Conservation (phyloP, 2,888 invertebrate species). For the Stenolophus ochropezus region DNA sequence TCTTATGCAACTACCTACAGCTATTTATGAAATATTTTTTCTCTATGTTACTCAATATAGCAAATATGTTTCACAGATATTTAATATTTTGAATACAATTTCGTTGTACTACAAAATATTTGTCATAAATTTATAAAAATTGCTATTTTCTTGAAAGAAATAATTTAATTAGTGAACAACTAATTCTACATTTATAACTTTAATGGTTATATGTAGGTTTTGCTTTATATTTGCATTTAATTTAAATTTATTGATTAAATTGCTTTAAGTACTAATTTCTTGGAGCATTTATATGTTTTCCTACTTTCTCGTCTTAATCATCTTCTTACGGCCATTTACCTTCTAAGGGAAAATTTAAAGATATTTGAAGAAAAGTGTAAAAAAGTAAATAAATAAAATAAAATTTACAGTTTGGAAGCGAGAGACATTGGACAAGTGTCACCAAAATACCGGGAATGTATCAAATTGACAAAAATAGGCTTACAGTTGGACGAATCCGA, state of each 20-base stretch:
- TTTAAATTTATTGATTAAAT: conserved; percentile 26
- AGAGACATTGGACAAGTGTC: neutral
- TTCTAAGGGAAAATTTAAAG: neutral
- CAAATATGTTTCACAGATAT: no score
- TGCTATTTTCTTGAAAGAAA: no score
- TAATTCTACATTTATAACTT: no score
- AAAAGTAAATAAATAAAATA: neutral
- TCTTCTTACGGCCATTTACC: neutral
- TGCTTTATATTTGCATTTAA: neutral
- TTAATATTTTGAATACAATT: no score
- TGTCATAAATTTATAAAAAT: no score
- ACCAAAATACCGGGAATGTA: conserved; percentile 1
- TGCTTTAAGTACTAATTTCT: neutral
- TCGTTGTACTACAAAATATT: no score
- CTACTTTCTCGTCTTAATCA: neutral
- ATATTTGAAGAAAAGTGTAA: neutral
- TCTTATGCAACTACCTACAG: no score
- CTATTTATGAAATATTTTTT: no score
- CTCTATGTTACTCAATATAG: no score
- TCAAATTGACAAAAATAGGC: neutral
- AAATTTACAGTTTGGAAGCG: neutral
- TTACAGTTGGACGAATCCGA: neutral
- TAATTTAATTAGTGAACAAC: no score
- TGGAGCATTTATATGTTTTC: neutral
- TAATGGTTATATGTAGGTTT: no score